Percentiles rank a stretch among this genome's conserved stretches.
Evolutionary conservation across 2,113 vertebrate species (phyloP).

Genomic region (Perca schrenkii): DNA sequence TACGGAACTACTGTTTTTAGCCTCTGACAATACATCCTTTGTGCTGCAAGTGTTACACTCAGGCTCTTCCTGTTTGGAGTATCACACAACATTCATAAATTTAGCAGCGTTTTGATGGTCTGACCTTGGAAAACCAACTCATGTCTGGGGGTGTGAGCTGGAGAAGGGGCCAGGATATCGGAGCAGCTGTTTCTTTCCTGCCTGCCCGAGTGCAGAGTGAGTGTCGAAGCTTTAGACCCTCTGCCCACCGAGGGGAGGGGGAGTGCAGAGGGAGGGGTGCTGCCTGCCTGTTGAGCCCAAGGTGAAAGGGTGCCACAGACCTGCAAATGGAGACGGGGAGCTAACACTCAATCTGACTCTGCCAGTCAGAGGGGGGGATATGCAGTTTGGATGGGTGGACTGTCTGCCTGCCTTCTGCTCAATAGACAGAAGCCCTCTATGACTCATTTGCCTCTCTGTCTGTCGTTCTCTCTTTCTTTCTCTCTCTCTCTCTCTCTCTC

Average conservation of each 20-base stretch:
- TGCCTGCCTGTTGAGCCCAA: slow-evolving; percentile 51
- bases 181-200: slow-evolving; percentile 67
- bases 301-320: slow-evolving; percentile 69
- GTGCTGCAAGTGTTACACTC: slow-evolving; percentile 24
- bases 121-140: slow-evolving; percentile 61
- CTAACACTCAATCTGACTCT: slow-evolving; percentile 58
- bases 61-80: slow-evolving; percentile 43
- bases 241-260: slow-evolving; percentile 42
- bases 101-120: slow-evolving; percentile 56
- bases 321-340: slow-evolving; percentile 66
- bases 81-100: slow-evolving; percentile 65
- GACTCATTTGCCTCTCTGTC: slow-evolving; percentile 18
- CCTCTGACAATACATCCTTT: slow-evolving; percentile 31
- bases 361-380: slow-evolving; percentile 23
- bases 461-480: slow-evolving; percentile 33
- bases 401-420: slow-evolving; percentile 41
- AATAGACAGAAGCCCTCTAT: slow-evolving; percentile 59
- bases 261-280: slow-evolving; percentile 12
- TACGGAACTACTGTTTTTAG: slow-evolving; percentile 4
- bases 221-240: slow-evolving; percentile 50
- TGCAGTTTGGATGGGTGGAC: slow-evolving; percentile 48
- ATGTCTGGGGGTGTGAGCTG: slow-evolving; percentile 12
- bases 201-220: slow-evolving; percentile 43
- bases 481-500: slow-evolving; percentile 7
- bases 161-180: slow-evolving; percentile 24